phyloP scores from a whole-genome alignment of 23 tunicate genomes.

The Halocynthia roretzi region DNA sequence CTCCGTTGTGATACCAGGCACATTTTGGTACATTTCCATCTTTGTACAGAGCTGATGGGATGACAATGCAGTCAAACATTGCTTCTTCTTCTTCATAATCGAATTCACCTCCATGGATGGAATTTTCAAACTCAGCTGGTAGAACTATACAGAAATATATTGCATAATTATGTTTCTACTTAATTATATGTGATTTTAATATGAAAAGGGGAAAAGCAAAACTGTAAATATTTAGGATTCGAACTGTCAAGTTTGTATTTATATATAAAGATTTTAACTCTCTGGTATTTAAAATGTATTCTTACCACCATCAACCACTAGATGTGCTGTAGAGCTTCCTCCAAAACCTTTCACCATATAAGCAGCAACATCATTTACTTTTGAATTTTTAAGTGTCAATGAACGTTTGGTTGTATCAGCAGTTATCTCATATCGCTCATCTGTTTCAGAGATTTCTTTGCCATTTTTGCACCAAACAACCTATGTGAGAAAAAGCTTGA shows the following conservation, averaged over 20 bases:
- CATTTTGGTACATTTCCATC: conserved; percentile 36
- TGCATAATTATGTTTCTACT: not conserved
- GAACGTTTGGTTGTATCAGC: conserved; percentile 60
- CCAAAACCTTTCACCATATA: conserved; percentile 69
- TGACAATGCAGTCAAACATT: conserved; percentile 49
- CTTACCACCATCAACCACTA: conserved; percentile 83
- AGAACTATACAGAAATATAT: conserved; percentile 26
- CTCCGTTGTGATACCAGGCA: conserved; percentile 61
- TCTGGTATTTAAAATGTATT: no score
- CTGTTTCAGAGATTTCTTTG: conserved; percentile 27
- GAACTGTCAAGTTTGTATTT: no score
- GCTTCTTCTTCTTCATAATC: conserved; percentile 61
- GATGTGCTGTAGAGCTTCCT: conserved; percentile 57
- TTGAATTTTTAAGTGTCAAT: conserved; percentile 53
- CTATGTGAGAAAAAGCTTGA: conserved; percentile 13
- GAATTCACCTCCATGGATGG: conserved; percentile 28
- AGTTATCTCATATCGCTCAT: conserved; percentile 60
- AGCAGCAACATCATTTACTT: conserved; percentile 54
- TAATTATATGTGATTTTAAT: no score
- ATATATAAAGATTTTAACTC: no score
- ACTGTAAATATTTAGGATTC: no score
- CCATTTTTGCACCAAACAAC: conserved; percentile 69
- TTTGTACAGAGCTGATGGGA: conserved; percentile 58
- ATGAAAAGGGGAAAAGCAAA: no score
- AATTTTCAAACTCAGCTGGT: conserved; percentile 60